Evolutionary conservation across 2,797 vertebrate species (phyloP).

Genomic region (Heliangelus exortis): DNA sequence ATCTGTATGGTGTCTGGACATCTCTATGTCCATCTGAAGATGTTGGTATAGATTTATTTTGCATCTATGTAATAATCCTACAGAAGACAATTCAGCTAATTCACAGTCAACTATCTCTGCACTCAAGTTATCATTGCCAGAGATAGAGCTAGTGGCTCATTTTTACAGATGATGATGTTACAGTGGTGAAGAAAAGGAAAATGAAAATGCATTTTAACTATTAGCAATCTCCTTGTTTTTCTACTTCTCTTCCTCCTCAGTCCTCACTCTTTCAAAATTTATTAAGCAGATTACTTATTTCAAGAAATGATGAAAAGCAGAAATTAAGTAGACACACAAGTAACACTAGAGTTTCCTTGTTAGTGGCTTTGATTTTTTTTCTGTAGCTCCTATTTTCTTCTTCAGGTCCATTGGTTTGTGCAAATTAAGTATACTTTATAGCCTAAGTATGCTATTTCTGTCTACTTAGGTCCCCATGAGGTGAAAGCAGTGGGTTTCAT

Average conservation of each 20-base stretch:
- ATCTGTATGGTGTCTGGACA: not conserved
- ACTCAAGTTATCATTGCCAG: not conserved
- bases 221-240: not conserved
- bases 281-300: not conserved
- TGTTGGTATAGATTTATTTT: not conserved
- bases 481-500: constrained; percentile 33
- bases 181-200: not conserved
- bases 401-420: not conserved
- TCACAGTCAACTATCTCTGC: not conserved
- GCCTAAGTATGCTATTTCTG: constrained; percentile 31
- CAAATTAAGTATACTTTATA: constrained; percentile 34
- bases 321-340: not conserved
- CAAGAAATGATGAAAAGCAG: not conserved
- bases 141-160: not conserved
- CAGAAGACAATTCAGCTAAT: not conserved
- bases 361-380: not conserved
- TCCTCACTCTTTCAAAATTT: not conserved
- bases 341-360: not conserved
- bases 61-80: not conserved
- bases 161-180: not conserved
- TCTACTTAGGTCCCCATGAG: constrained; percentile 24
- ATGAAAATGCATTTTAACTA: not conserved
- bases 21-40: not conserved
- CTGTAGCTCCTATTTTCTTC: not conserved
- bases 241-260: not conserved